A percentile compares a stretch with the other conserved stretches of the same genome.
Evolutionary conservation across 2,888 invertebrate genomes (phyloP).

Genomic region (Acrobasis suavella): DNA sequence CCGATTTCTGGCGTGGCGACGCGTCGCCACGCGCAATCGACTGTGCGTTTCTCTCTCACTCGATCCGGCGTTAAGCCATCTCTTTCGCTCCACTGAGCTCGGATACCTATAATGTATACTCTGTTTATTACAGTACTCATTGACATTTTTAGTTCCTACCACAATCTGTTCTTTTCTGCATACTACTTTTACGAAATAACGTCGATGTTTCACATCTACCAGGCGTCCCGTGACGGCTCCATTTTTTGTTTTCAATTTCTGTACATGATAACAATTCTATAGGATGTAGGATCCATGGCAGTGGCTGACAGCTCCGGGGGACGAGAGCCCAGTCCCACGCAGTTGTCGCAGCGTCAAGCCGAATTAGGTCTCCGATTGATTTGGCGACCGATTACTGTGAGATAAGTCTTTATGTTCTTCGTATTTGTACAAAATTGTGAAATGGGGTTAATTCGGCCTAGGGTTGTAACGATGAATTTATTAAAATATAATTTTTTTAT

Average conservation of each 20-base stretch:
- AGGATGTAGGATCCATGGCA: not conserved
- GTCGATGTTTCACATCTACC: too few species aligned
- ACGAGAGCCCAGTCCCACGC: constrained; percentile 64
- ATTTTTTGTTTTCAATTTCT: not conserved
- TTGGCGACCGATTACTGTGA: constrained; percentile 15
- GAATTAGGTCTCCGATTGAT: constrained; percentile 27
- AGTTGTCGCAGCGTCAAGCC: constrained; percentile 35
- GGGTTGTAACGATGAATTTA: constrained; percentile 78
- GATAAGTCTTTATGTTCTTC: constrained; percentile 25
- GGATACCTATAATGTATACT: too few species aligned
- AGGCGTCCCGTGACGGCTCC: too few species aligned
- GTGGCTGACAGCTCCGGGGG: constrained; percentile 36
- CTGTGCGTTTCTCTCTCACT: too few species aligned
- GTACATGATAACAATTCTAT: not conserved
- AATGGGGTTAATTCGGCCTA: constrained; percentile 54
- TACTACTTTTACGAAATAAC: too few species aligned
- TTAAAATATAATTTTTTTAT: constrained; percentile 69
- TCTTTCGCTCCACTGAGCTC: too few species aligned
- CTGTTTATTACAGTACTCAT: too few species aligned
- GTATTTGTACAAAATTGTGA: constrained; percentile 44
- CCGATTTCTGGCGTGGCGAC: too few species aligned
- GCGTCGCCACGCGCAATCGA: too few species aligned
- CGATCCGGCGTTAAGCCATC: too few species aligned
- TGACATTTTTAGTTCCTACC: too few species aligned
- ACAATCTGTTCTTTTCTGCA: too few species aligned